Base-by-base conservation (phyloP, 2,113 vertebrate species). In the Gopherus evgoodei region DNA sequence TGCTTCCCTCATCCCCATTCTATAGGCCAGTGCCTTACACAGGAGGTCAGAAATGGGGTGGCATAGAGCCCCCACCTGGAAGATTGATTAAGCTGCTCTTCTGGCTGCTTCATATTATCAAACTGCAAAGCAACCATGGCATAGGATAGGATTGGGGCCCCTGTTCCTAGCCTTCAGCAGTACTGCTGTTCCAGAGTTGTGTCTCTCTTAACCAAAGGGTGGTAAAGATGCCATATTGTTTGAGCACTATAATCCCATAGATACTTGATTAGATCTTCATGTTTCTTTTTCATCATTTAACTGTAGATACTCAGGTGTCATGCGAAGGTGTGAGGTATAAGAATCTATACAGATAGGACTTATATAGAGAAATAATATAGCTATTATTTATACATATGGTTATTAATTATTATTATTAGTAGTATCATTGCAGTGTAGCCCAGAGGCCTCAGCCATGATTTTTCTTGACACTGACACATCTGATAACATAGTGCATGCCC, bases 151-250 rank as follows among this genome's bases (percentile, higher is more conserved):
- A 19, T 0, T 85, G 42, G 6, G 90, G 31, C 7, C 65, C 56
- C 27, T 72, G 13, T 81, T 69, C 75, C 54, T 17, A 56, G n/a
- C 5, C 21, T 3, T 6, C 35, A 38, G 3, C 76, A 78, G 19
- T 29, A 4, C 4, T 17, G 0, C 2, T 2, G 84, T 22, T 17
- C 81, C 84, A 19, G 21, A 44, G 11, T 11, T 83, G 1, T 10
- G 31, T 21, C 17, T 44, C 83, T 85, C 59, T 87, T 35, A 89
- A 44, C 5, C 17, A 44, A n/a, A 22, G 25, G 59, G 47, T 65
- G 29, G 21, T 44, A 90, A 86, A 90, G 65, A 31, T 49, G 21
- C 25, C 4, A 4, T 19, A 9, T 49, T 76, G 21, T 44, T 42
- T 90, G 52, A 91, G 35, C 4, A 1, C 2, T 35, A 1, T 54